These are phyloP conservation scores for Emydoidea blandingii DNA, from an alignment of 2,797 vertebrate genomes.

Conservation along the genomic window DNA sequence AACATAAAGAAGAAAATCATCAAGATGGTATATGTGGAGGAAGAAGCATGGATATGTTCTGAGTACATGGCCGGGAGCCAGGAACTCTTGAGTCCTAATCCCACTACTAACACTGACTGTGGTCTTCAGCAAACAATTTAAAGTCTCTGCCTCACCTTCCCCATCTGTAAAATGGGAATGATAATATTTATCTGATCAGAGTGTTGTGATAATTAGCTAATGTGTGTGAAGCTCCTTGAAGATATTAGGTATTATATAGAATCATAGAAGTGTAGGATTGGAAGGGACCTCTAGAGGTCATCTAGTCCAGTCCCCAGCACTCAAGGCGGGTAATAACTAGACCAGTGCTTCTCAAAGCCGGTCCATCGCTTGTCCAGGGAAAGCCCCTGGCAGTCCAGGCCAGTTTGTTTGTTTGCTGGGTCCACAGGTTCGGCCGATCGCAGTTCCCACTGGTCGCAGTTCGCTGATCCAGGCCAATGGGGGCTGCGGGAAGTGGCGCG, in stretches of 20 bases:
- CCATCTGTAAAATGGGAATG: background rate
- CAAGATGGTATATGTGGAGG: background rate
- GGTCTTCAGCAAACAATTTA: background rate
- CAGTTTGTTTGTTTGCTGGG: too few species aligned
- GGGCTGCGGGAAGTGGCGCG: too few species aligned
- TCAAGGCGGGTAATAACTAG: too few species aligned
- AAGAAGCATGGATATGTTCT: accelerated
- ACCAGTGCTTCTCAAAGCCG: background rate
- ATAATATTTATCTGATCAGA: background rate
- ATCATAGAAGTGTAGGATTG: background rate
- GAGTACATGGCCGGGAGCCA: background rate
- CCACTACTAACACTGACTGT: background rate
- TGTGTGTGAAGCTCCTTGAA: background rate
- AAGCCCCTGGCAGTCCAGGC: too few species aligned
- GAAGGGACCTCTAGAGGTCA: too few species aligned
- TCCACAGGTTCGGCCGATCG: too few species aligned
- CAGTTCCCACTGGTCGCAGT: too few species aligned
- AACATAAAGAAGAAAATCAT: background rate
- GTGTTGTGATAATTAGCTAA: background rate
- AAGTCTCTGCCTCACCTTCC: background rate
- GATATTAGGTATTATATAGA: background rate
- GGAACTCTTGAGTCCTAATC: background rate
- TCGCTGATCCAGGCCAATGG: too few species aligned
- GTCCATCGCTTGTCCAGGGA: too few species aligned
- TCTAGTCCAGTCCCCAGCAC: background rate